phyloP scores from a whole-genome alignment of 2,797 vertebrate species.

The Tenualosa thibaudeaui region DNA sequence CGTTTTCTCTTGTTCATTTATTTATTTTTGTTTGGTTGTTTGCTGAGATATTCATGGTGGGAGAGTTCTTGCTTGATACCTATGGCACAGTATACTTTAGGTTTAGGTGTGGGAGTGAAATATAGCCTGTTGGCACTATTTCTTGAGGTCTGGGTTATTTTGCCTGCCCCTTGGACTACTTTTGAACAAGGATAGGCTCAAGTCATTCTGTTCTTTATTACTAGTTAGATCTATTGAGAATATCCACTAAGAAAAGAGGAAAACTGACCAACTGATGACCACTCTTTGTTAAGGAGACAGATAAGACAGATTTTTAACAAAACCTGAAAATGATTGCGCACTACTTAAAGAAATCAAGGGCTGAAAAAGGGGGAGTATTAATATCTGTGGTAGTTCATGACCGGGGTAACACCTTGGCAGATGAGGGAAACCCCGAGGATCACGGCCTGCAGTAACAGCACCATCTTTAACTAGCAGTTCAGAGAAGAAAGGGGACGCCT shows the following conservation, averaged over 20 bases:
- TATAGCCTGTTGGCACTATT: too few relatives aligned
- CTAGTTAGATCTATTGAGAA: not conserved
- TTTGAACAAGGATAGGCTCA: not conserved
- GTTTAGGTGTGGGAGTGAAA: too few relatives aligned
- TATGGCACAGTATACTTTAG: too few relatives aligned
- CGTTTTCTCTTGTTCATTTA: too few relatives aligned
- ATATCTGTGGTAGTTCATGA: not conserved
- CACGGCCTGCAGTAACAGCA: slow-evolving; percentile 1
- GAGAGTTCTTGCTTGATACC: too few relatives aligned
- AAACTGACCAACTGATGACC: not conserved
- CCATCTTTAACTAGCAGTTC: slow-evolving; percentile 54
- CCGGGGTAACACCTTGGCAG: not conserved
- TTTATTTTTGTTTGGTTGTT: too few relatives aligned
- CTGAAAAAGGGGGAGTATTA: not conserved
- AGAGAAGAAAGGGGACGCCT: slow-evolving; percentile 53
- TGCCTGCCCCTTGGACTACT: not conserved
- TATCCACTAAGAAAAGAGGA: not conserved
- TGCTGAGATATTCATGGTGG: too few relatives aligned
- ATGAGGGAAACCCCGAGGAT: slow-evolving; percentile 47
- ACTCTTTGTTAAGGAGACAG: not conserved
- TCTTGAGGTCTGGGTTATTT: too few relatives aligned
- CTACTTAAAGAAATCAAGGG: not conserved
- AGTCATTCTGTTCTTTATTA: not conserved
- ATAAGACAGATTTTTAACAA: not conserved
- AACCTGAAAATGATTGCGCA: not conserved